Base-by-base conservation (phyloP, 2,797 vertebrate species). In the Tolypeutes matacus region DNA sequence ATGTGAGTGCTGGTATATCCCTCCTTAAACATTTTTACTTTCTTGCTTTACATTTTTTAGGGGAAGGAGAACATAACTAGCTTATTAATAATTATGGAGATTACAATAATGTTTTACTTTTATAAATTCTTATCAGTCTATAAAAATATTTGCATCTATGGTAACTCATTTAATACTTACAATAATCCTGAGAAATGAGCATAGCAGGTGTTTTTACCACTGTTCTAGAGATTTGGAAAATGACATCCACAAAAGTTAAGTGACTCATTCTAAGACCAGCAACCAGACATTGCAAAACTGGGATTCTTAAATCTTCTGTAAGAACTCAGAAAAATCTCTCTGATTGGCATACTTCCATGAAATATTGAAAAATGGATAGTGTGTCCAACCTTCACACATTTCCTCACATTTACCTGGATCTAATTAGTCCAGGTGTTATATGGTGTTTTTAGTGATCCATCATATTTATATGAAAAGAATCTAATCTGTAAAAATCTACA, bases 261-360 rank as follows among this genome's bases (percentile, higher is more conserved):
- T 73, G 39, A 42, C 34, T 51, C 36, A 1, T 85, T 82, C 64
- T 72, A 75, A 82, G 20, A 86, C 42, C 58, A 95, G 49, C 1
- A 88, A 2, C 11, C n/a, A 91, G 34, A 39, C 20, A 21, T 86
- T 25, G 69, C 5, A 78, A 64, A 88, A 85, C 4, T 2, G 65
- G 29, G 70, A 76, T 3, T 85, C 25, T 39, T 64, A 70, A 82
- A 60, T 60, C 29, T 80, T 17, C 36, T 84, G 20, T 31, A 46
- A 97, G 46, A 58, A 70, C 23, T 60, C 56, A 78, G n/a, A 64
- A 80, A 91, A 83, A 85, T 76, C 17, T 69, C 69, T 91, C 12
- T 21, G 58, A 18, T 53, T 82, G 65, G 25, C 69, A 75, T n/a
- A 86, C n/a, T 84, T 62, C 51, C 12, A 70, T 58, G 7, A 80